Evolutionary conservation across 92 coral and sea anemone genomes (phyloP), one percentile per base, ranked within the genome.

Genomic region (Epizoanthus rinbou): DNA sequence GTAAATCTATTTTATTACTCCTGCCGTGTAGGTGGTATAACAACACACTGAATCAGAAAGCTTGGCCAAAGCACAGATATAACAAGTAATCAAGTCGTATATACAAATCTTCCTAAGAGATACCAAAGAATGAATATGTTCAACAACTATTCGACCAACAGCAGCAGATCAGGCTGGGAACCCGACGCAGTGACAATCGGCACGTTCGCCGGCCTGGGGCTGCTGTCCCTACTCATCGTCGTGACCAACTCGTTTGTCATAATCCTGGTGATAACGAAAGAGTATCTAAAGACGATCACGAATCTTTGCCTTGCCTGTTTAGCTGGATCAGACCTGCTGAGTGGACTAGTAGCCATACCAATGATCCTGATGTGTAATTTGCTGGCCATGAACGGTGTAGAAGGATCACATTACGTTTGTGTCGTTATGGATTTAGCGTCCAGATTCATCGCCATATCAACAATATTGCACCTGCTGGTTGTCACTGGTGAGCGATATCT

Each of bases 261-360:
- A 28, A 73, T 75, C 52, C 87, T 92, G 57, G 85, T 92, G 43
- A 47, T 72, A 14, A 70, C 63, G 33, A 85, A 64, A 39, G 84
- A 86, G 21, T 81, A 79, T 15, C 86, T 92, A 16, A 86, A 83
- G 70, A 92, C 91, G 3, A 84, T 85, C 17, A 90, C 96, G 35
- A 92, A 92, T 64, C 75, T 87, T 33, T 90, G 90, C 82, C 93
- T 92, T 21, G 93, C 88, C 57, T 90, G 96, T 69, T 81, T 92
- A 62, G 96, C 96, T 11, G 72, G 80, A 5, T 90, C 91, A 8
- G 96, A 92, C 69, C 86, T 92, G 84, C 76, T 92, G 22, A 86
- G 91, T 3, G 96, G 93, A 0, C 79, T 92, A 24, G 84, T 80
- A 53, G 93, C 88, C 23, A 87, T 92, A 18, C 96, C 96, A 15